Percentiles rank a stretch among this genome's conserved stretches.
Conservation (phyloP, 2,888 invertebrate genomes). For the Alloplasta piceator region DNA sequence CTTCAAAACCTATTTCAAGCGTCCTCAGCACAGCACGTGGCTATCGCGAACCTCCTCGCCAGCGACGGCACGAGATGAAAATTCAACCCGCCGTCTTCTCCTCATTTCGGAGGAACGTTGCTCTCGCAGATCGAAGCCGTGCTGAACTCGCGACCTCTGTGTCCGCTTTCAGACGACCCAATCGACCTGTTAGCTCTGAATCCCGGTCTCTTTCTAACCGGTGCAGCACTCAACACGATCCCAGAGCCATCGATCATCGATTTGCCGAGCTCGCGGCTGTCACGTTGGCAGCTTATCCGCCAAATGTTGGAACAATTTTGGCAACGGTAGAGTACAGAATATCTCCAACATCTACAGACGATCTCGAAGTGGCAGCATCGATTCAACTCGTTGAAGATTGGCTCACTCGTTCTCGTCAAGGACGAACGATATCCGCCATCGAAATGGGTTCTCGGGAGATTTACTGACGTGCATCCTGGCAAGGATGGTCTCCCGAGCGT, state of each 20-base stretch:
- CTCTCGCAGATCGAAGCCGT: slow-evolving; percentile 32
- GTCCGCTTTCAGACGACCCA: slow-evolving; percentile 9
- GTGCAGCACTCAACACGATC: background rate
- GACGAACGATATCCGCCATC: background rate
- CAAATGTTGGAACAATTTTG: too few relatives aligned
- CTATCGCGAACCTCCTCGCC: background rate
- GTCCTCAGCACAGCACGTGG: background rate
- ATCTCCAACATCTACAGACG: background rate
- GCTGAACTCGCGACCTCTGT: slow-evolving; percentile 25
- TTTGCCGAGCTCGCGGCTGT: too few relatives aligned
- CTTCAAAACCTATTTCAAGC: background rate
- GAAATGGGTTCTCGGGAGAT: slow-evolving; percentile 10
- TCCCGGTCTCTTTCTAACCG: slow-evolving; percentile 21
- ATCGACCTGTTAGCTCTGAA: slow-evolving; percentile 25
- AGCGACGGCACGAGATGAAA: background rate
- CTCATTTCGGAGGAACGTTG: slow-evolving; percentile 44
- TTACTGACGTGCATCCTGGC: slow-evolving; percentile 7
- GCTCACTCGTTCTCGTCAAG: background rate
- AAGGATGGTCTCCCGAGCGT: slow-evolving; percentile 61
- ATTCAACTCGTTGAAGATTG: background rate
- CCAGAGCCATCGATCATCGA: background rate
- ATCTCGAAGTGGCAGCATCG: background rate
- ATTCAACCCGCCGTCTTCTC: slow-evolving; percentile 37
- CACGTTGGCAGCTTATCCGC: too few relatives aligned
- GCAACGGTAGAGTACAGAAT: too few relatives aligned